A percentile compares a stretch with the other conserved stretches of the same genome.
These are phyloP conservation scores for Drosophila pseudotakahashii DNA, from an alignment of 2,888 invertebrate species.

Conservation along the genomic window DNA sequence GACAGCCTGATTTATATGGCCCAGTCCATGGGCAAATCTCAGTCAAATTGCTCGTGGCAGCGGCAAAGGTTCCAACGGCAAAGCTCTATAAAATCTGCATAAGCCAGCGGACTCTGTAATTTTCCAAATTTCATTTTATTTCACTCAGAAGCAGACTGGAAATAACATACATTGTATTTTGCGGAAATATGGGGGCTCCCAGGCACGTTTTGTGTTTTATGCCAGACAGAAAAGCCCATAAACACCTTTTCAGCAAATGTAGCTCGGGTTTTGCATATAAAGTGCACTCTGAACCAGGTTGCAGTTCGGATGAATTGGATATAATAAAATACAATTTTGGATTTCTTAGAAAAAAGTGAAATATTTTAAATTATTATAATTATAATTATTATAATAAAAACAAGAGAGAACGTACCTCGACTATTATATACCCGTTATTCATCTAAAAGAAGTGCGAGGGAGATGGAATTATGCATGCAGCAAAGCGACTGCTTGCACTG, in stretches of 20 bases:
- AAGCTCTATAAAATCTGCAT: slow-evolving; percentile 21
- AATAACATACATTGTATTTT: slow-evolving; percentile 11
- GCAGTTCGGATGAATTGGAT: neutral
- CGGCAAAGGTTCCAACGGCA: neutral
- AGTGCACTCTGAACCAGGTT: slow-evolving; percentile 2
- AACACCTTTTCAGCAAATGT: slow-evolving; percentile 13
- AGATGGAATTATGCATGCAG: too few species aligned
- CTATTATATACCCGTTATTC: too few species aligned
- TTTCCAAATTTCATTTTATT: slow-evolving; percentile 13
- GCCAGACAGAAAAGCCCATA: slow-evolving; percentile 10
- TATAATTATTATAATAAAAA: too few species aligned
- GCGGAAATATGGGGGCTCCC: slow-evolving; percentile 9
- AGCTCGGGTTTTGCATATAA: slow-evolving; percentile 1
- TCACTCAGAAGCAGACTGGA: slow-evolving; percentile 1
- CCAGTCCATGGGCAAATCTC: slow-evolving; percentile 22
- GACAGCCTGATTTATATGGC: slow-evolving; percentile 60
- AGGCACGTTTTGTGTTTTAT: slow-evolving; percentile 18
- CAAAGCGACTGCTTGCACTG: too few species aligned
- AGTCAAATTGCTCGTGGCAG: slow-evolving; percentile 26
- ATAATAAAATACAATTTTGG: too few species aligned
- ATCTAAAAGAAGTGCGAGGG: too few species aligned
- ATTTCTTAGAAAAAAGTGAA: too few species aligned
- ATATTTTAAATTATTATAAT: too few species aligned
- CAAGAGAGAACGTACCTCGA: too few species aligned
- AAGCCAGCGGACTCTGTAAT: neutral